These are phyloP conservation scores for Drosophila mercatorum DNA, from an alignment of 2,888 invertebrate species.

Conservation along the genomic window DNA sequence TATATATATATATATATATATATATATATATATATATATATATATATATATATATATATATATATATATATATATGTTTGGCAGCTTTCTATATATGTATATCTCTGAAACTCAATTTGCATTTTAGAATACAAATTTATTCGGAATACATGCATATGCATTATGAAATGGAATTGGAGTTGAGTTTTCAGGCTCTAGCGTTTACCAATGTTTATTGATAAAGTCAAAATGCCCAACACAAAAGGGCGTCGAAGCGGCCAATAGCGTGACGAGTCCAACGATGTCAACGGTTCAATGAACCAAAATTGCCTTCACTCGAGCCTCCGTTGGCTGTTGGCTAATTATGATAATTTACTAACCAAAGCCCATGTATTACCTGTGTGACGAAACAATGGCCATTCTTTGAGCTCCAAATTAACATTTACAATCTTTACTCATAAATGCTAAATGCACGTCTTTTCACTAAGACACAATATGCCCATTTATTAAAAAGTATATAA, in stretches of 20 bases:
- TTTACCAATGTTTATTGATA: background rate
- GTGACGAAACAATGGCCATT: conserved; percentile 55
- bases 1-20: too few relatives aligned
- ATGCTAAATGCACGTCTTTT: conserved; percentile 3
- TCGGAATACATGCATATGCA: background rate
- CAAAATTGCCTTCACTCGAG: conserved; percentile 18
- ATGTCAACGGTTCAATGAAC: conserved; percentile 66
- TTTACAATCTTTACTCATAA: conserved; percentile 12
- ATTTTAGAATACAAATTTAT: background rate
- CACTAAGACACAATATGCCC: background rate
- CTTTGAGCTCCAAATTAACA: conserved; percentile 38
- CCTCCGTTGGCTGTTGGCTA: conserved; percentile 28
- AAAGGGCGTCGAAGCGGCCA: conserved; percentile 24
- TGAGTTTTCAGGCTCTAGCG: background rate
- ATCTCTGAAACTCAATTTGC: background rate
- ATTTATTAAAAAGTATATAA: background rate
- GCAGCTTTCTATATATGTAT: too few relatives aligned
- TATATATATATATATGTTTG: too few relatives aligned
- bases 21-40: too few relatives aligned
- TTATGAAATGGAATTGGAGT: background rate
- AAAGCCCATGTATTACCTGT: conserved; percentile 25
- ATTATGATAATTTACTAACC: conserved; percentile 69
- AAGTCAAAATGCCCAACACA: background rate
- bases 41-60: too few relatives aligned
- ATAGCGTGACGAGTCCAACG: conserved; percentile 59